Evolutionary conservation across 2,113 vertebrate genomes (phyloP), one percentile per base, ranked within the genome.

Genomic region (Halichoeres trimaculatus): DNA sequence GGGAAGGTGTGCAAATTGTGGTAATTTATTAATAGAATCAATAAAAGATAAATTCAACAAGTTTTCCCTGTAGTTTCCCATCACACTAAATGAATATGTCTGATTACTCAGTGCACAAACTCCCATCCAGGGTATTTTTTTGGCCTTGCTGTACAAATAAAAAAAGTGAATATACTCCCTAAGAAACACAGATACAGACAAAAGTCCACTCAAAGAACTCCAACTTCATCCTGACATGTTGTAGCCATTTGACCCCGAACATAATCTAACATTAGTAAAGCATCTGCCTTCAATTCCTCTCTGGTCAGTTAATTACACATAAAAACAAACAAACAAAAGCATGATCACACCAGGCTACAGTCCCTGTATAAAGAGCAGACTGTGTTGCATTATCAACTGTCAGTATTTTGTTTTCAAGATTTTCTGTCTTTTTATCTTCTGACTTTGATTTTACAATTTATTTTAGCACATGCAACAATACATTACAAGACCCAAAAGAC

Each of bases 81-180:
- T 56, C 30, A 12, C 10, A 56, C 30, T 35, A 38, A 45, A 65
- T 41, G 65, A 57, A 51, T 20, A 13, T 53, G 40, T 14, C 40
- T 67, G 51, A 40, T 53, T 65, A 38, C 35, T 50, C 12, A 10
- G n/a, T 17, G 8, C 12, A 58, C 60, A 67, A 54, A 13, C 69
- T 62, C 11, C 47, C 22, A 14, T 24, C 5, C 8, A 2, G 17
- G 12, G 24, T 36, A 19, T 69, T 62, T 63, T 26, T 3, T 67
- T 71, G 60, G 53, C 45, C 19, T 41, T 78, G 20, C 9, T 22
- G 17, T 17, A n/a, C 74, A 83, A 77, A 19, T 51, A 14, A 30
- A 4, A 38, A 78, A 81, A 36, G 20, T 67, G 2, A 56, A 58
- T 50, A 34, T 41, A 41, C 41, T 84, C 40, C 26, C 20, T 45